Base-by-base conservation (phyloP, 2,888 invertebrate species). In the Desoria tigrina region DNA sequence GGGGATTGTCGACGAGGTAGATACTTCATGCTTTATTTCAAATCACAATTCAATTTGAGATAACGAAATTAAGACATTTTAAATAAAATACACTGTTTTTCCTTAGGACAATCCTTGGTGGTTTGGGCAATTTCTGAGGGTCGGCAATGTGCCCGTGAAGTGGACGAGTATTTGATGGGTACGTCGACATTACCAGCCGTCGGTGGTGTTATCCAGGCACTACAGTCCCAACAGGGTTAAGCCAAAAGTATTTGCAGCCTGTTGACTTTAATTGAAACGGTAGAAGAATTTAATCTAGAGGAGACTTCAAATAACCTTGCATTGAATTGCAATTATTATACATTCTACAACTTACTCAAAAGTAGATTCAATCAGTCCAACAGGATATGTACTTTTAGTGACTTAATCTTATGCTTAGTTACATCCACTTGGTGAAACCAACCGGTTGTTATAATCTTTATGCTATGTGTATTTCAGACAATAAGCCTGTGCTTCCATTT, bases 111-210 rank as follows among this genome's bases (percentile, higher is more conserved):
- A 80, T 97, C 97, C 0, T 84, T 99, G 64, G 96, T 99, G 3
- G 99, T 99, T 9, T 98, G 97, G 94, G 99, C 98, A 23, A 99
- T 99, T 72, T 86, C 92, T 0, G 99, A 99, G 81, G 99, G 99
- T 1, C 86, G 99, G n/a, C 97, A 95, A 82, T 97, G 96, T 9
- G 99, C 99, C 16, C 84, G 95, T 50, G 91, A 94, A 76, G 89
- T 98, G 1, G 99, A 99, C 80, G 83, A 88, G 61, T 90, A 86
- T 81, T 86, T 99, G 18, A 87, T 87, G 78, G 85, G 86, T 54
- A 83, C 83, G 37, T 92, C 95, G 4, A 86, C 87, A 6, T 84
- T 99, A 62, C 95, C 98, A 3, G 95, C 94, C 23, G 89, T 92
- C 1, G 98, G 98, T 32, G 98, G 97, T 18, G 89, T 97, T 53